Evolutionary conservation across 1,140 invertebrate species (phyloP), one percentile per base, ranked within the genome.

Genomic region (Macrobrachium nipponense): DNA sequence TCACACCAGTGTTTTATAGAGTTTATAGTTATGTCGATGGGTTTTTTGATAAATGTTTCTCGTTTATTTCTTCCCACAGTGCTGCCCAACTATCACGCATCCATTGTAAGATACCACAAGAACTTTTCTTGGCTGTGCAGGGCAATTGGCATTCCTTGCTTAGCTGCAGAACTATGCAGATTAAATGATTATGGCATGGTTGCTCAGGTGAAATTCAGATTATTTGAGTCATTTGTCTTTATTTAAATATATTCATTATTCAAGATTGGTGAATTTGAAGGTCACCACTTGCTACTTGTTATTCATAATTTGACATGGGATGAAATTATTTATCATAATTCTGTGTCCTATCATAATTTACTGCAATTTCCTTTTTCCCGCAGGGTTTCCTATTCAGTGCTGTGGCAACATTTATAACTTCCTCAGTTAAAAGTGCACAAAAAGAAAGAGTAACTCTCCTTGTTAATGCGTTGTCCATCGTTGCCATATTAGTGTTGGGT

Each of bases 71-170:
- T 80, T 12, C 17, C 58, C 23, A 61, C 77, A 86, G 83, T 86
- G 20, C 15, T 86, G 64, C 83, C 83, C 5, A 80, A 60, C 44
- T 73, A 86, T 43, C 66, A 79, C 14, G 7, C 76, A n/a, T 14
- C 76, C 11, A 66, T 86, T 43, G 51, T 70, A 27, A 20, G 68
- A 17, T 86, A 86, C 27, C 83, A 86, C 77, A 80, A 20, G 5
- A 80, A 79, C 77, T 86, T 86, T 27, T 86, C 83, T 3, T 86
- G 83, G 83, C 51, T 86, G 83, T 79, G 83, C 68, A 64, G 83
- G 23, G 83, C 83, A 61, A 80, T 86, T 5, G 83, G 83, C 59
- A 61, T 86, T 59, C 83, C 83, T 8, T 86, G 83, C 66, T 58
- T 86, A 51, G 83, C 83, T 8, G 83, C 83, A 5, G 83, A 86